phyloP scores from a whole-genome alignment of 2,797 vertebrate species.

The Ctenosaura bakeri region DNA sequence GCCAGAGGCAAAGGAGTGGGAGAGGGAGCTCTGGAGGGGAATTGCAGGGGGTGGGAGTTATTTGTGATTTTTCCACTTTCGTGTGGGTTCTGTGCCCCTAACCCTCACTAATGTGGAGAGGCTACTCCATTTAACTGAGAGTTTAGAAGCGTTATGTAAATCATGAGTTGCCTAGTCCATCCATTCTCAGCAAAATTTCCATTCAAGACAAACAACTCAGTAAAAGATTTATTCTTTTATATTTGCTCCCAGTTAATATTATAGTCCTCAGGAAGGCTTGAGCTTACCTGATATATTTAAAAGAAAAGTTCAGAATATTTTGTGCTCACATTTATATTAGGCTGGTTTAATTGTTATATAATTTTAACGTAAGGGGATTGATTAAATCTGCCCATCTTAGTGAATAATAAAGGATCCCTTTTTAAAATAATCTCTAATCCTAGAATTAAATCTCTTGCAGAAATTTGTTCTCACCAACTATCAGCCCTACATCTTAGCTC shows the following conservation, averaged over 20 bases:
- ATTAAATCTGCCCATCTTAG: neutral
- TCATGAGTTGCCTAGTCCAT: neutral
- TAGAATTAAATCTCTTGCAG: neutral
- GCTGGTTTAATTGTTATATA: neutral
- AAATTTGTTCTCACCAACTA: neutral
- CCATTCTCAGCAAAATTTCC: neutral
- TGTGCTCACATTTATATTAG: neutral
- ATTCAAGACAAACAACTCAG: neutral
- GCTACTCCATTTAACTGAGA: neutral
- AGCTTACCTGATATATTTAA: neutral
- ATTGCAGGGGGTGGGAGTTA: too few relatives aligned
- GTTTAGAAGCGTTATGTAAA: conserved; percentile 6
- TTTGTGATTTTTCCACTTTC: too few relatives aligned
- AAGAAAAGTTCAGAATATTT: neutral
- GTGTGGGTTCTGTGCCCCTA: too few relatives aligned
- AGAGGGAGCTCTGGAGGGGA: too few relatives aligned
- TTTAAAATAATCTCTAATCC: neutral
- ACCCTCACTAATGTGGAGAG: too few relatives aligned
- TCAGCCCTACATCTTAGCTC: too few relatives aligned
- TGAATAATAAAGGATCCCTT: neutral
- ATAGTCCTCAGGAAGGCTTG: neutral
- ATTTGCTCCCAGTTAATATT: neutral
- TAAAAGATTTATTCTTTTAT: neutral
- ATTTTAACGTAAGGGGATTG: neutral
- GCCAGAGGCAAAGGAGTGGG: too few relatives aligned